These are phyloP conservation scores for Tolmerus cingulatus DNA, from an alignment of 2,888 invertebrate genomes.

Conservation along the genomic window DNA sequence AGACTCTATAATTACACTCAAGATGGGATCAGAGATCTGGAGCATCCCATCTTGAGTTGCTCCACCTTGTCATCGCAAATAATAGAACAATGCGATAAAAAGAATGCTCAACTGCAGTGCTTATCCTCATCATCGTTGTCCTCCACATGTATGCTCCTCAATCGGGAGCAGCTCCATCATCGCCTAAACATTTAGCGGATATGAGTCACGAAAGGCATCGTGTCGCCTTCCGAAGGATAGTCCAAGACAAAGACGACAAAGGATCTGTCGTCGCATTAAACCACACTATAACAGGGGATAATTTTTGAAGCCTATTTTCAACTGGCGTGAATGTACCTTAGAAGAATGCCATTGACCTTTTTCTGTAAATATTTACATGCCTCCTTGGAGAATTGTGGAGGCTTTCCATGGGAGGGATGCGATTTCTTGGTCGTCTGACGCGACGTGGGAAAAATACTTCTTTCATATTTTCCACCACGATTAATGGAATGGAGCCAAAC, in stretches of 20 bases:
- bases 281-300: conserved; percentile 8
- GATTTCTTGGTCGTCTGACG: conserved; percentile 42
- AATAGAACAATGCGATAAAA: conserved; percentile 29
- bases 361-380: conserved; percentile 47
- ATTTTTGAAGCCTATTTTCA: conserved; percentile 38
- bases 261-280: background rate
- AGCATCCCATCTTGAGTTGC: background rate
- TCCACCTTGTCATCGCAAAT: background rate
- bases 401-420: background rate
- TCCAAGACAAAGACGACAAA: conserved; percentile 26
- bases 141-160: background rate
- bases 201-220: conserved; percentile 38
- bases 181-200: conserved; percentile 42
- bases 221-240: conserved; percentile 25
- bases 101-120: conserved; percentile 47
- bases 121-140: conserved; percentile 35
- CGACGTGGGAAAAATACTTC: conserved; percentile 40
- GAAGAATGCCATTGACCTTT: conserved; percentile 49
- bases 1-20: background rate
- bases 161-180: conserved; percentile 14
- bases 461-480: conserved; percentile 18
- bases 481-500: background rate
- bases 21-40: background rate
- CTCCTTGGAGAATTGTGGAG: background rate
- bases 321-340: background rate